A percentile compares a stretch with the other conserved stretches of the same genome.
These are phyloP conservation scores for Fragum sueziense DNA, from an alignment of 2,888 invertebrate species.

Conservation along the genomic window DNA sequence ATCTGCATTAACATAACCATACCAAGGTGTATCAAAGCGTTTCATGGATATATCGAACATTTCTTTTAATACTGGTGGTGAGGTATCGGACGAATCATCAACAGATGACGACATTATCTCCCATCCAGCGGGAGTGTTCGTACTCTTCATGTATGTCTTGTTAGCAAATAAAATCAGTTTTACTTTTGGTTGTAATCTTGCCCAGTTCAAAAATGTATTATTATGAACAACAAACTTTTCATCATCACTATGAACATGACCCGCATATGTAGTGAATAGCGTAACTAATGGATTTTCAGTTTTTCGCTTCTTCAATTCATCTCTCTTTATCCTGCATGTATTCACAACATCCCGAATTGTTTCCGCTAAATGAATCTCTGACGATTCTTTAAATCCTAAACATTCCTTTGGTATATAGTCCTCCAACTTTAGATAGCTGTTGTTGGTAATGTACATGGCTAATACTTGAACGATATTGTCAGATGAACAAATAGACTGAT, in stretches of 20 bases:
- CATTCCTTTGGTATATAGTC: conserved; percentile 35
- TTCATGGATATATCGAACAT: conserved; percentile 55
- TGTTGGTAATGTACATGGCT: conserved; percentile 39
- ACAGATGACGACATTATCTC: conserved; percentile 38
- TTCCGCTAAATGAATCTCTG: conserved; percentile 14
- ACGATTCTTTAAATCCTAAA: not conserved
- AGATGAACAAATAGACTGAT: conserved; percentile 29
- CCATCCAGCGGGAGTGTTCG: conserved; percentile 55
- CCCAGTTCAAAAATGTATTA: conserved; percentile 65
- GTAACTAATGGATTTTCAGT: conserved; percentile 39
- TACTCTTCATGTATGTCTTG: conserved; percentile 33
- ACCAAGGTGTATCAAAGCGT: conserved; percentile 55
- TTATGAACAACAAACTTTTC: conserved; percentile 60
- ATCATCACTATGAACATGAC: conserved; percentile 43
- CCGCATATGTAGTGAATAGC: conserved; percentile 54
- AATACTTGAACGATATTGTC: conserved; percentile 47
- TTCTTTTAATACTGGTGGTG: conserved; percentile 56
- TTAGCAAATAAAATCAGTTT: conserved; percentile 64
- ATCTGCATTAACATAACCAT: conserved; percentile 61
- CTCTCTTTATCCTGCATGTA: conserved; percentile 16
- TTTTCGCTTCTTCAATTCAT: not conserved
- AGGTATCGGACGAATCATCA: conserved; percentile 25
- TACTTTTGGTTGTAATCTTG: conserved; percentile 51
- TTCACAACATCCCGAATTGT: conserved; percentile 29
- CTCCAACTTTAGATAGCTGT: conserved; percentile 19